Base-by-base conservation (phyloP, 1,140 invertebrate species). In the Trypoxylus dichotomus region DNA sequence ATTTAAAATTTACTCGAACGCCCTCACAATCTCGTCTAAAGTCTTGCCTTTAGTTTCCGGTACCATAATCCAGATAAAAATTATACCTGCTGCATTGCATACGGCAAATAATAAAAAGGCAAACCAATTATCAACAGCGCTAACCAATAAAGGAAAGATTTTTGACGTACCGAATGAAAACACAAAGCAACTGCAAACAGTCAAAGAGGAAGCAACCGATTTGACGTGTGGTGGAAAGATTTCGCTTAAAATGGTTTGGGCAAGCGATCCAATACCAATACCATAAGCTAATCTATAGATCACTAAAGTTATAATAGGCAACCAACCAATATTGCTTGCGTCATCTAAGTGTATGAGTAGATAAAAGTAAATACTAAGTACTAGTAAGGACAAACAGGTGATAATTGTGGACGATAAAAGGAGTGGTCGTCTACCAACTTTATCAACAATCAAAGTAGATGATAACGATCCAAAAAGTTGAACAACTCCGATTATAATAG, bases 31-130 rank as follows among this genome's bases (percentile, higher is more conserved):
- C 54, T 85, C 84, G 72, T 91, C 90, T 73, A 95, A 89, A 0
- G 91, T 91, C 83, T 93, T 94, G 11, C 93, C 93, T 87, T 95
- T 96, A 0, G 94, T 96, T 86, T 96, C 95, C 0, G 94, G 94
- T 13, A 95, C 87, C 58, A 89, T 88, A 13, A 89, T 85, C n/a
- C 91, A 85, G 60, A 92, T 89, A 81, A 91, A 94, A 21, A 92
- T 19, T 10, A 84, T 43, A 5, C 91, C 89, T 1, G 91, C 63
- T 0, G 91, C 80, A 54, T 92, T 93, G 80, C 92, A 88, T 5
- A 89, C 85, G 0, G 92, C 87, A 85, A 97, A 96, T 8, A 92
- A 83, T 88, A 90, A 92, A 86, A 94, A 95, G 63, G 92, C 90
- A 76, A 90, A 90, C 83, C 93, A 91, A 41, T 91, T 90, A 21